Evolutionary conservation across 2,113 vertebrate genomes (phyloP), one percentile per base, ranked within the genome.

Genomic region (Crotalus tigris): DNA sequence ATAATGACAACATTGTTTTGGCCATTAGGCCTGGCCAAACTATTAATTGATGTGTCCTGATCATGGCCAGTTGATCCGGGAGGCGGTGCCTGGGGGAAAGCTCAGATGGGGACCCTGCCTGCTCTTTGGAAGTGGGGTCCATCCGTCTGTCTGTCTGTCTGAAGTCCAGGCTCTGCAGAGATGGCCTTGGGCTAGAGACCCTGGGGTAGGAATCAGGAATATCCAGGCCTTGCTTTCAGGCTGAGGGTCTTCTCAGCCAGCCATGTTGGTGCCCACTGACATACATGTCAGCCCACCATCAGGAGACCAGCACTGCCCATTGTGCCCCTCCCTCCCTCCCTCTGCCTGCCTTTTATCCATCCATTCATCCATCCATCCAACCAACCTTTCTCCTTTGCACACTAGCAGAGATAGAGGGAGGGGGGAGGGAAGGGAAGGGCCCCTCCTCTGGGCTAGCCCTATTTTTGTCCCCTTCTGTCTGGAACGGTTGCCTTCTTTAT

Each of bases 401-500:
- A 87, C 64, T 44, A 8, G 29, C 49, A 24, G 53, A 54, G 75
- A 17, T 26, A 21, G 33, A 59, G 13, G 90, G 61, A 6, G 39
- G 26, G 24, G 85, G n/a, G 86, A 46, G 11, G 24, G 0, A 0
- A 44, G 94, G 49, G 49, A 4, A 33, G 54, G 17, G 33, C 69
- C 69, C 69, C 91, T 91, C 0, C 4, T 91, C 94, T 93, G 51
- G 0, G 0, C 90, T 91, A 64, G 88, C 94, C 90, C 96, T 97
- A 96, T 97, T 97, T 97, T 96, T 95, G 96, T 97, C 96, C 95
- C 96, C 96, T 93, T 88, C 95, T 13, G 57, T 95, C 96, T 95
- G 97, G 96, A 96, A 98, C 98, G 97, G 98, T 96, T 97, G 97
- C 97, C 98, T 98, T 15, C 91, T 98, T 97, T 99, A 99, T 99